Conservation (phyloP, 2,797 vertebrate genomes). For the Bovichtus diacanthus region DNA sequence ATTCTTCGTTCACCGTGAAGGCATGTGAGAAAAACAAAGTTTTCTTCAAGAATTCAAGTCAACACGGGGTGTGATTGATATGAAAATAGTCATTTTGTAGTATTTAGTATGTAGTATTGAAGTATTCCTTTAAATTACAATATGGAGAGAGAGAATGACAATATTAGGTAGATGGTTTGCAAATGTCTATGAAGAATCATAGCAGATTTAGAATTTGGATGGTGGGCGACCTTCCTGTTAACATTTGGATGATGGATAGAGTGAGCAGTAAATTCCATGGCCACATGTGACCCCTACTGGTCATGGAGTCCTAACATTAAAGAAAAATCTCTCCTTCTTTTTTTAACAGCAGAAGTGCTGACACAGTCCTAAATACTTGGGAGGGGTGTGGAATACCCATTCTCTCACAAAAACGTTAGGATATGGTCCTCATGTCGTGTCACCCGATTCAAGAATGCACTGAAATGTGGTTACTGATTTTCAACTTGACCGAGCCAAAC, state of each 20-base stretch:
- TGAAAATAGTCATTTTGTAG: too few relatives aligned
- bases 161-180: neutral
- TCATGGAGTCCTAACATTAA: constrained; percentile 3
- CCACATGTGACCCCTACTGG: constrained; percentile 68
- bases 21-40: too few relatives aligned
- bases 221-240: constrained; percentile 5
- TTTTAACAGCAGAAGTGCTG: constrained; percentile 49
- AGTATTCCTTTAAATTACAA: neutral
- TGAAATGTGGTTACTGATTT: constrained; percentile 46
- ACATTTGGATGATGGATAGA: neutral
- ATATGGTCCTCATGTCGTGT: constrained; percentile 50
- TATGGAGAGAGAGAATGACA: neutral
- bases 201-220: neutral
- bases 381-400: constrained; percentile 29
- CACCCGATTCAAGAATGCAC: constrained; percentile 50
- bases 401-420: constrained; percentile 42
- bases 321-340: constrained; percentile 21
- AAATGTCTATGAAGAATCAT: neutral
- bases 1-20: too few relatives aligned
- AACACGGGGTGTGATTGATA: too few relatives aligned
- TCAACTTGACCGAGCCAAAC: constrained; percentile 50
- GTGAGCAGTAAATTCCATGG: constrained; percentile 10
- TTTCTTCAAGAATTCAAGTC: too few relatives aligned
- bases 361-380: constrained; percentile 46
- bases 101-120: too few relatives aligned